Evolutionary conservation across 2,113 vertebrate species (phyloP), one percentile per base, ranked within the genome.

Genomic region (Megaceryle torquata): DNA sequence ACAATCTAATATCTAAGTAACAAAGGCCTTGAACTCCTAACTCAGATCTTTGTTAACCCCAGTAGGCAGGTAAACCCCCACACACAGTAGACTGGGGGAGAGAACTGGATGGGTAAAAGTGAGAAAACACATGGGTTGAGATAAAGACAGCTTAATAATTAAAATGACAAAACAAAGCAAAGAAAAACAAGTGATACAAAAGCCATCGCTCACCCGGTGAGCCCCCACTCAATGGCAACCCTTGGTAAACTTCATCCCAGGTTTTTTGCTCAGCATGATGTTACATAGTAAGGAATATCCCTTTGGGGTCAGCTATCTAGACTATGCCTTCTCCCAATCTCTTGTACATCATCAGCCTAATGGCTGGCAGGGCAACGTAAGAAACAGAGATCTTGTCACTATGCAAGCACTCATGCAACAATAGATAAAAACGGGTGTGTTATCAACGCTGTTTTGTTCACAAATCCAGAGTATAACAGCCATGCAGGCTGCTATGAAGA

Each of bases 221-320:
- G 41, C 14, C 12, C 7, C 20, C 11, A 28, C 9, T 82, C 76
- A 64, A 11, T 7, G 12, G 19, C 28, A 91, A 8, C 6, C 43
- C 17, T 59, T 59, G 37, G 37, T 39, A 82, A 95, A 86, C 2
- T 46, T 3, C 8, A 12, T 48, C 21, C 21, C 4, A 50, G 7
- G 10, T 71, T 76, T 60, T 6, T 7, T 82, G 29, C 25, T 80
- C 53, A 80, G 6, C 35, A 35, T 0, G 0, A 12, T 41, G 24
- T 41, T 61, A 15, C 33, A 10, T 9, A 4, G 19, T 18, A 72
- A 6, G 53, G 53, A 79, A 59, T 46, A 68, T 28, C 39, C 22
- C 43, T 51, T 68, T 46, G 37, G 11, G 61, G 8, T 67, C 60
- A 63, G 10, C 24, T 53, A 11, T 69, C 25, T 21, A 24, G 39